Evolutionary conservation across 2,797 vertebrate species (phyloP).

Genomic region (Gadopsis bispinosus): DNA sequence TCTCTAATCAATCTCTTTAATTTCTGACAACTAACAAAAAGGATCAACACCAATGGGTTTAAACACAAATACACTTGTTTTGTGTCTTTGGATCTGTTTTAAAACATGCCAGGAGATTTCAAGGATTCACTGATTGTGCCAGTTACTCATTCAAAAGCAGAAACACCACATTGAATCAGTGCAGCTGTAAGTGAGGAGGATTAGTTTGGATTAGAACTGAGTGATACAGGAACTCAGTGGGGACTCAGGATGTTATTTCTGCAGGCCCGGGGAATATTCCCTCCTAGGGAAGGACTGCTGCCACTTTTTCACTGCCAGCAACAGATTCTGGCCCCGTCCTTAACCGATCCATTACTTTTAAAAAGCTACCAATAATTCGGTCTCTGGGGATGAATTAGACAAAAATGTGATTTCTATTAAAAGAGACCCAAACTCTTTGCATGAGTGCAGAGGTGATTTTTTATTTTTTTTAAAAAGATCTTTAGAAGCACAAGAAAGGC

Average conservation of each 20-base stretch:
- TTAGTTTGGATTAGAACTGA: conserved; percentile 72
- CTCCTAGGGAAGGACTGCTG: conserved; percentile 40
- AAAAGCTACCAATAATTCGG: not conserved
- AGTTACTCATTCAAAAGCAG: conserved; percentile 28
- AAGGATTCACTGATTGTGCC: conserved; percentile 16
- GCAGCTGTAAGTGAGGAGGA: conserved; percentile 60
- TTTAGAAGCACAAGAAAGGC: not conserved
- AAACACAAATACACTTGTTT: not conserved
- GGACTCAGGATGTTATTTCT: conserved; percentile 73
- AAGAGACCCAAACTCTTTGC: not conserved
- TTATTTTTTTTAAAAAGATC: not conserved
- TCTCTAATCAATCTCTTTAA: conserved; percentile 13
- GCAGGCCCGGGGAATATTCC: conserved; percentile 47
- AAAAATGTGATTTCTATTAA: not conserved
- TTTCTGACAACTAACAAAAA: not conserved
- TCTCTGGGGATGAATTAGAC: not conserved
- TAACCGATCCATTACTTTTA: conserved; percentile 7
- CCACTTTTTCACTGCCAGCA: conserved; percentile 21
- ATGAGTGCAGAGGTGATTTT: not conserved
- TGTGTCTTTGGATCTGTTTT: conserved; percentile 10
- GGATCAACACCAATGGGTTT: not conserved
- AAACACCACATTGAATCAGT: conserved; percentile 30
- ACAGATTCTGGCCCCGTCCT: conserved; percentile 18
- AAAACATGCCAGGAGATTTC: conserved; percentile 7
- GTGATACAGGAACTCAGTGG: conserved; percentile 70